These are phyloP conservation scores for Hypomecis atomaria DNA, from an alignment of 2,888 invertebrate species.

Conservation along the genomic window DNA sequence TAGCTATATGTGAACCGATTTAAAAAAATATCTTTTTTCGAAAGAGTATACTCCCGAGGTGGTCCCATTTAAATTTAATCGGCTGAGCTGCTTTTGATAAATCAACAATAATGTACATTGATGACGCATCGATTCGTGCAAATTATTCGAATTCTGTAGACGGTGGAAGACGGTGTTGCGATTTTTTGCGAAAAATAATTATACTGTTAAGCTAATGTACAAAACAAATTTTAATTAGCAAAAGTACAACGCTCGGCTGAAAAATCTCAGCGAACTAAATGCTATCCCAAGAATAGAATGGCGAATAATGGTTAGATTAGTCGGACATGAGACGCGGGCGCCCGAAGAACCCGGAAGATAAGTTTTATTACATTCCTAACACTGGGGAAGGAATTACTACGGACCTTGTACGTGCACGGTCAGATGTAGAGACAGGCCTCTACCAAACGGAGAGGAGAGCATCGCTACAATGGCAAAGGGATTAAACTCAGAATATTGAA, in stretches of 20 bases:
- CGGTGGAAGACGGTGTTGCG: too few species aligned
- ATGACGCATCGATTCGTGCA: too few species aligned
- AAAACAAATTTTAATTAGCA: slow-evolving; percentile 32
- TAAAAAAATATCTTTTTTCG: too few species aligned
- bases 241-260: slow-evolving; percentile 22
- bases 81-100: too few species aligned
- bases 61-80: too few species aligned
- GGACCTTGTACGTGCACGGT: slow-evolving; percentile 59
- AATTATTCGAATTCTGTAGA: too few species aligned
- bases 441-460: too few species aligned
- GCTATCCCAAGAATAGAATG: slow-evolving; percentile 33
- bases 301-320: slow-evolving; percentile 41
- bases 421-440: slow-evolving; percentile 48
- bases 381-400: slow-evolving; percentile 60
- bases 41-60: too few species aligned
- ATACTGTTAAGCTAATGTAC: slow-evolving; percentile 25
- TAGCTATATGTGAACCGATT: too few species aligned
- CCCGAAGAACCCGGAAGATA: slow-evolving; percentile 64
- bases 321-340: slow-evolving; percentile 47
- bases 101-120: neutral
- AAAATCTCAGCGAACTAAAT: slow-evolving; percentile 34
- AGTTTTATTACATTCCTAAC: slow-evolving; percentile 74
- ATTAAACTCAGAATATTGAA: too few species aligned
- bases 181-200: too few species aligned
- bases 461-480: too few species aligned